Evolutionary conservation across 2,888 invertebrate genomes (phyloP).

Genomic region (Tiphia femorata): DNA sequence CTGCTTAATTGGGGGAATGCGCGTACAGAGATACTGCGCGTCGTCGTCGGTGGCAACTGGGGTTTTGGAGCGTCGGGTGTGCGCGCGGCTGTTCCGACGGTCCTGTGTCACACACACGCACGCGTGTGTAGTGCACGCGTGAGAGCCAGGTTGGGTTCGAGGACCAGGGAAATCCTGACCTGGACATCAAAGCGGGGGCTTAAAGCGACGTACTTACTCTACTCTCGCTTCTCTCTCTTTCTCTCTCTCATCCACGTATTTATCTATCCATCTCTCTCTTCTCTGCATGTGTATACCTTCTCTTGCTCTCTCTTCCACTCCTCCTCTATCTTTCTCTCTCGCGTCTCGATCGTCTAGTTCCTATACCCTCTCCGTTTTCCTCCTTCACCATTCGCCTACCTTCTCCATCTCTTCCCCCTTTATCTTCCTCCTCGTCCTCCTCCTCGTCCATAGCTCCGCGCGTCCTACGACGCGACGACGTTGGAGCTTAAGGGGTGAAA

Average conservation of each 20-base stretch:
- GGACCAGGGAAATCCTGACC: constrained; percentile 45
- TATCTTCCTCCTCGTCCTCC: not conserved
- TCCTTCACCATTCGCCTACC: not conserved
- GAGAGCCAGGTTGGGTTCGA: constrained; percentile 27
- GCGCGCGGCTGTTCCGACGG: constrained; percentile 21
- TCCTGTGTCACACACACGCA: not conserved
- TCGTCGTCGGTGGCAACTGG: constrained; percentile 10
- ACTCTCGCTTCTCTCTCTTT: too few relatives aligned
- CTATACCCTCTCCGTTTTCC: not conserved
- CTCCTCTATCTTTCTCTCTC: not conserved
- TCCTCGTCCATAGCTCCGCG: too few relatives aligned
- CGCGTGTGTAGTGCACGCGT: too few relatives aligned
- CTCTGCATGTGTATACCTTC: too few relatives aligned
- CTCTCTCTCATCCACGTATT: too few relatives aligned
- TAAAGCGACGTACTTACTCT: constrained; percentile 46
- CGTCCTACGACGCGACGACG: too few relatives aligned
- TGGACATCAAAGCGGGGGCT: constrained; percentile 55
- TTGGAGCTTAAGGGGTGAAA: constrained; percentile 45
- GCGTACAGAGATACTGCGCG: constrained; percentile 18
- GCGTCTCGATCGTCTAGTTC: not conserved
- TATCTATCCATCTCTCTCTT: too few relatives aligned
- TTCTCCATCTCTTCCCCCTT: constrained; percentile 4
- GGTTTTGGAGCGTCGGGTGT: constrained; percentile 32
- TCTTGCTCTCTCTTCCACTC: constrained; percentile 17
- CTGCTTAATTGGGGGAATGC: constrained; percentile 51